Base-by-base conservation (phyloP, 2,113 vertebrate species). In the Scomber japonicus region DNA sequence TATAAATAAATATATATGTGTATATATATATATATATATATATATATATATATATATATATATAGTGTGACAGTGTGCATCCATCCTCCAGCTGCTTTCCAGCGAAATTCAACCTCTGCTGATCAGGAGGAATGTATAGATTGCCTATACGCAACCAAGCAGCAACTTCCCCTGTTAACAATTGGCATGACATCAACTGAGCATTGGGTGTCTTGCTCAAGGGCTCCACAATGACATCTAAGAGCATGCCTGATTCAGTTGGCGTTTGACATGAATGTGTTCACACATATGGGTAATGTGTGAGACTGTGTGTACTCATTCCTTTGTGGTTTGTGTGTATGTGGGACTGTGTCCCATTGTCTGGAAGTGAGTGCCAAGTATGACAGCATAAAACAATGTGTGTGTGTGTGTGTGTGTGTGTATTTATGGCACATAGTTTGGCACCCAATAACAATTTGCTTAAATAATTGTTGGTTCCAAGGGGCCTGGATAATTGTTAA, bases 401-500 rank as follows among this genome's bases (percentile, higher is more conserved):
- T 53, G 54, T 71, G 24, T 27, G 66, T 51, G 50, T 55, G 19
- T 53, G 54, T 71, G 24, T 27, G 66, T 30, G 55, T 44, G 57
- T 65, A 16, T 67, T 51, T 55, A 24, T n/a, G 44, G 35, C 54
- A 49, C 13, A 10, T 16, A n/a, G 24, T 27, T 27, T 27, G 24
- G 24, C 24, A 27, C 24, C 24, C 24, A 27, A 27, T 27, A 27
- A 27, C 24, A 27, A 27, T 17, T 27, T 79, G 71, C 69, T 68
- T 21, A 68, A 86, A 78, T 79, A n/a, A 17, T 31, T 64, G 48
- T 78, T 48, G 24, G 64, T 45, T 67, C 63, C 44, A 48, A 6
- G 60, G 61, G 1, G 35, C 63, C 54, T 62, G 53, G 48, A 44
- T 85, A 83, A 83, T 75, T 85, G 77, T 66, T 67, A 63, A 64